A percentile compares a stretch with the other conserved stretches of the same genome.
Evolutionary conservation across 1,140 invertebrate genomes (phyloP).

Genomic region (Pararge aegeria): DNA sequence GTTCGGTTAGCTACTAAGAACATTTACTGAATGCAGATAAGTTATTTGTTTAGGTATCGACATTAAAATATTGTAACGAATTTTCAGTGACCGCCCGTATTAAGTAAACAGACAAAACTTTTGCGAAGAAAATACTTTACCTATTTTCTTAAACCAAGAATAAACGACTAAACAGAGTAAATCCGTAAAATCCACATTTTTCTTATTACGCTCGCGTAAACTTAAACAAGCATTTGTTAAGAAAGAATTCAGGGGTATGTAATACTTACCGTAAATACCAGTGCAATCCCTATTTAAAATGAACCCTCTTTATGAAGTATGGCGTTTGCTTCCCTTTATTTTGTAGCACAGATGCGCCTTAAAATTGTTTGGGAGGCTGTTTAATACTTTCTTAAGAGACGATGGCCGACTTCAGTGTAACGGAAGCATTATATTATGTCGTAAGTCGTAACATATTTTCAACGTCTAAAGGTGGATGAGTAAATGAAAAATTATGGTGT

Average conservation of each 20-base stretch:
- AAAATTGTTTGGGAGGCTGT: constrained; percentile 25
- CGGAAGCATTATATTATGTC: neutral
- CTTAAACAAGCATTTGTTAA: constrained; percentile 41
- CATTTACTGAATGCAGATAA: no score
- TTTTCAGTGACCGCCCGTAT: no score
- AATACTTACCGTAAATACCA: constrained; percentile 41
- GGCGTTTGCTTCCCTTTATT: constrained; percentile 39
- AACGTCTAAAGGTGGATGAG: neutral
- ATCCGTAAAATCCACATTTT: constrained; percentile 8
- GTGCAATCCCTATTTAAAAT: constrained; percentile 38
- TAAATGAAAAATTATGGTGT: no score
- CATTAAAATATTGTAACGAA: no score
- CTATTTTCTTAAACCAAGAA: neutral
- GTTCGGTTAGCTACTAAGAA: no score
- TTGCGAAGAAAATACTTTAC: neutral
- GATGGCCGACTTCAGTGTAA: neutral
- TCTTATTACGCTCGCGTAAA: constrained; percentile 32
- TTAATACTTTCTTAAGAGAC: constrained; percentile 13
- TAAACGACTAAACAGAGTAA: constrained; percentile 7
- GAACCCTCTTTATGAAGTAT: constrained; percentile 35
- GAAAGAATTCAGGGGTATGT: constrained; percentile 46
- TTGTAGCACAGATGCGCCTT: constrained; percentile 49
- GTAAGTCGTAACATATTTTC: neutral
- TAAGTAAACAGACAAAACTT: neutral
- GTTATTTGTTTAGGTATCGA: neutral